Evolutionary conservation across 2,113 vertebrate genomes (phyloP).

Genomic region (Tachycineta bicolor): DNA sequence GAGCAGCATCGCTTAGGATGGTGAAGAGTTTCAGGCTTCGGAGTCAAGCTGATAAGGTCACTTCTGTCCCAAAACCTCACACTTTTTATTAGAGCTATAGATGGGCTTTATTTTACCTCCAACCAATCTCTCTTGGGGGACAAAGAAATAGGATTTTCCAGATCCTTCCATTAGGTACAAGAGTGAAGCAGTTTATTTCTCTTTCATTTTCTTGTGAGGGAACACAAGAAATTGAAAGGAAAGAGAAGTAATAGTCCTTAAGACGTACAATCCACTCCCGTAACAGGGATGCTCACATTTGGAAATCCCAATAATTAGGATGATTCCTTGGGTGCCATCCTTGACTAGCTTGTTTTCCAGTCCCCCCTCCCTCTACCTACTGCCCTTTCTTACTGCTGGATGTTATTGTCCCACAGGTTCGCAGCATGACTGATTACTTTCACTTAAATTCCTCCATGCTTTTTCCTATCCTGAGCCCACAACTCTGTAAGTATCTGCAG

Average conservation of each 20-base stretch:
- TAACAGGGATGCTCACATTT: neutral
- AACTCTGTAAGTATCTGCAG: neutral
- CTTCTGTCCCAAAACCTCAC: neutral
- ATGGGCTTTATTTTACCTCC: neutral
- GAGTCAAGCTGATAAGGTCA: neutral
- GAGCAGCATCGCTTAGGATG: neutral
- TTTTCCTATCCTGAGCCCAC: neutral
- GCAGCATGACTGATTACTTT: neutral
- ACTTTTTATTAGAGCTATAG: neutral
- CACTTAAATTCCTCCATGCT: neutral
- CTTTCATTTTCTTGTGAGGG: too few relatives aligned
- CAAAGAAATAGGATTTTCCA: neutral
- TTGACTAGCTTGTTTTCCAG: neutral
- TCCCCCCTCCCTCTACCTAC: fast-evolving
- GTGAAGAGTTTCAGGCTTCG: neutral
- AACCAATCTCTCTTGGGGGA: fast-evolving
- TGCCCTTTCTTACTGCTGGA: neutral
- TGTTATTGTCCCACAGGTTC: neutral
- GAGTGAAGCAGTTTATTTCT: neutral
- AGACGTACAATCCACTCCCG: fast-evolving
- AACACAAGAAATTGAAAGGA: neutral
- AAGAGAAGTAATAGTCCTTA: neutral
- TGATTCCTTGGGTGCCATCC: neutral
- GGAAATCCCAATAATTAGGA: neutral
- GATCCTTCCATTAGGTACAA: neutral